phyloP scores from a whole-genome alignment of 2,113 vertebrate genomes.

The Ptychochromis oligacanthus region DNA sequence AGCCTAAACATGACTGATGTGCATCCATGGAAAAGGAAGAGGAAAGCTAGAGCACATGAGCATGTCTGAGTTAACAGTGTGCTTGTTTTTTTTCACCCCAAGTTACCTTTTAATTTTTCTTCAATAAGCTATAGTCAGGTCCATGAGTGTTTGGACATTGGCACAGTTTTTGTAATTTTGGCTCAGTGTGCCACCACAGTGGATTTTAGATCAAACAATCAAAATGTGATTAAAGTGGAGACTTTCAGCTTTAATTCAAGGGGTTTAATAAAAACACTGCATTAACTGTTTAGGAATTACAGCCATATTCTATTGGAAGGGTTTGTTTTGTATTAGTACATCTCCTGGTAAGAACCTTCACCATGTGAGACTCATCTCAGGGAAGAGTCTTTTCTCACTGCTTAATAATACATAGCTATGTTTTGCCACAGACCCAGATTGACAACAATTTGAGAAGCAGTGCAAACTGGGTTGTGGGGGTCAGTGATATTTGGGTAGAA shows the following conservation, averaged over 20 bases:
- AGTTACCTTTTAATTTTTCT: not conserved
- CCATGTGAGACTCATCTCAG: not conserved
- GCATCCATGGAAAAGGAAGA: not conserved
- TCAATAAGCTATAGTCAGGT: not conserved
- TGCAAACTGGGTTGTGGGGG: not conserved
- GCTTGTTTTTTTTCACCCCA: not conserved
- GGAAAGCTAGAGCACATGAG: no score
- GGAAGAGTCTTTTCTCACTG: not conserved
- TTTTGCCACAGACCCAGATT: not conserved
- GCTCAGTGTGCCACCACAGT: not conserved
- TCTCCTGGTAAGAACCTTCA: not conserved
- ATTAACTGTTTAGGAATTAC: not conserved
- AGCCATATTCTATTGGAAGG: not conserved
- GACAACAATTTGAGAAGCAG: not conserved
- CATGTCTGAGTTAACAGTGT: no score
- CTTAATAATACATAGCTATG: not conserved
- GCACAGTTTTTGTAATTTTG: not conserved
- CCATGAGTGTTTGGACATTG: not conserved
- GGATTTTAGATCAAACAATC: not conserved
- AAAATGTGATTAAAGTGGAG: not conserved
- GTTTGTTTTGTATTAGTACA: not conserved
- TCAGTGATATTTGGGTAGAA: slow-evolving; percentile 6
- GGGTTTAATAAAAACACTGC: not conserved
- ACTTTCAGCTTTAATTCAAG: not conserved
- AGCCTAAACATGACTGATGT: not conserved